These are phyloP conservation scores for Xestobium rufovillosum DNA, from an alignment of 2,888 invertebrate genomes.

Conservation along the genomic window DNA sequence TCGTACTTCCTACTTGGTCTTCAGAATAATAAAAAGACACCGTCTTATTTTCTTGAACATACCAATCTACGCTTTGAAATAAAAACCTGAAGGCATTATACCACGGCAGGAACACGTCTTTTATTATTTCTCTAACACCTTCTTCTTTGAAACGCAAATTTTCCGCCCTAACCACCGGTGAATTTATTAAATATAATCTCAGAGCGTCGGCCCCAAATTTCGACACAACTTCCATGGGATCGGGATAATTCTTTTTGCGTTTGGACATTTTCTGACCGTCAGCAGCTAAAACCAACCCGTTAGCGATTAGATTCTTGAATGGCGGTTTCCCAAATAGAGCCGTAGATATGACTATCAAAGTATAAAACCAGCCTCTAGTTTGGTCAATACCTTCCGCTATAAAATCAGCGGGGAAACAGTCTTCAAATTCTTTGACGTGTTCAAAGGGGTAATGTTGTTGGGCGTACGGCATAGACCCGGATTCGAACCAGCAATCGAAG, in stretches of 20 bases:
- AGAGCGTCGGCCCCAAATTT: conserved; percentile 97
- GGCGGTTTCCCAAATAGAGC: conserved; percentile 93
- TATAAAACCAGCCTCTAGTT: conserved; percentile 98
- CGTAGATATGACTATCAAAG: conserved; percentile 92
- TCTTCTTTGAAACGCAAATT: conserved; percentile 95
- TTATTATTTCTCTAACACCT: conserved; percentile 91
- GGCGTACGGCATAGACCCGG: conserved; percentile 98
- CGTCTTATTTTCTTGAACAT: conserved; percentile 53
- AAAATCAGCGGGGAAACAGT: conserved; percentile 95
- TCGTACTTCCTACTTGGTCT: conserved; percentile 40
- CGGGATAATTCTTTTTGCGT: conserved; percentile 97
- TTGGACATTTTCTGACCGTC: conserved; percentile 99
- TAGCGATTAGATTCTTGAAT: conserved; percentile 95
- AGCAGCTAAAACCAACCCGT: conserved; percentile 89
- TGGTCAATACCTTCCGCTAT: conserved; percentile 99
- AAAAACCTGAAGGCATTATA: conserved; percentile 89
- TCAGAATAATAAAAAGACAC: conserved; percentile 39
- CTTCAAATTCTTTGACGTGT: conserved; percentile 77
- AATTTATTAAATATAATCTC: conserved; percentile 92
- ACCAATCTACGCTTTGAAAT: conserved; percentile 84
- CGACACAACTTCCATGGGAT: conserved; percentile 81
- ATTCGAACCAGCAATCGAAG: conserved; percentile 99
- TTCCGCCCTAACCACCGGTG: conserved; percentile 96
- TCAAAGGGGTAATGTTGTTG: conserved; percentile 96
- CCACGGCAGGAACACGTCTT: conserved; percentile 98